Conservation (phyloP, 1,140 invertebrate species). For the Ylistrum balloti region DNA sequence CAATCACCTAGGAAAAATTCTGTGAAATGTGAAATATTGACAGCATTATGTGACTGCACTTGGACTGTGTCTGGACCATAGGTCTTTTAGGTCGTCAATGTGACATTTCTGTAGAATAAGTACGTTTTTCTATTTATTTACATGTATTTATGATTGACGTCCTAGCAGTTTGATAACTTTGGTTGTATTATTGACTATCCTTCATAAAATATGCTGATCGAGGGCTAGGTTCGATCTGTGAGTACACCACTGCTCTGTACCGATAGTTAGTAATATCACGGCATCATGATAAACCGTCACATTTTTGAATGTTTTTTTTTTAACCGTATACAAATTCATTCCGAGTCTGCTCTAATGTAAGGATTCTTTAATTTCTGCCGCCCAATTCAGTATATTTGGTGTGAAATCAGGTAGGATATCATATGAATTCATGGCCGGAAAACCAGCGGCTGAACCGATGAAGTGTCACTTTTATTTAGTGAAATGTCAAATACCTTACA, state of each 20-base stretch:
- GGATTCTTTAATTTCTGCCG: conserved; percentile 23
- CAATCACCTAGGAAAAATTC: too few species aligned
- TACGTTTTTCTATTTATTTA: too few species aligned
- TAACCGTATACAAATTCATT: neutral
- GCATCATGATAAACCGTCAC: neutral
- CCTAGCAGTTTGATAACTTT: too few species aligned
- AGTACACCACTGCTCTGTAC: neutral
- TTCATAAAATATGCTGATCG: neutral
- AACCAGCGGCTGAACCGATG: neutral
- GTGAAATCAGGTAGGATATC: neutral
- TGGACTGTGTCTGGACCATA: too few species aligned
- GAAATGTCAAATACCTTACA: conserved; percentile 27
- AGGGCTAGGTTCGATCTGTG: neutral
- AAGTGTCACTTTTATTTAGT: conserved; percentile 17
- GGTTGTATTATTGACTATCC: too few species aligned
- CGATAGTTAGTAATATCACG: neutral
- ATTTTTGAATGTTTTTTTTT: neutral
- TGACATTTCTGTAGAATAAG: too few species aligned
- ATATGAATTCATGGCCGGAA: conserved; percentile 14
- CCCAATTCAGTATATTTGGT: conserved; percentile 19
- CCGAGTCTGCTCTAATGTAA: neutral
- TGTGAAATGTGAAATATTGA: too few species aligned
- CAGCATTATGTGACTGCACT: too few species aligned
- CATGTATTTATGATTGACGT: too few species aligned
- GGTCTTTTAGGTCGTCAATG: too few species aligned